Base-by-base conservation (phyloP, 2,113 vertebrate genomes). In the Leucopternis melanops region DNA sequence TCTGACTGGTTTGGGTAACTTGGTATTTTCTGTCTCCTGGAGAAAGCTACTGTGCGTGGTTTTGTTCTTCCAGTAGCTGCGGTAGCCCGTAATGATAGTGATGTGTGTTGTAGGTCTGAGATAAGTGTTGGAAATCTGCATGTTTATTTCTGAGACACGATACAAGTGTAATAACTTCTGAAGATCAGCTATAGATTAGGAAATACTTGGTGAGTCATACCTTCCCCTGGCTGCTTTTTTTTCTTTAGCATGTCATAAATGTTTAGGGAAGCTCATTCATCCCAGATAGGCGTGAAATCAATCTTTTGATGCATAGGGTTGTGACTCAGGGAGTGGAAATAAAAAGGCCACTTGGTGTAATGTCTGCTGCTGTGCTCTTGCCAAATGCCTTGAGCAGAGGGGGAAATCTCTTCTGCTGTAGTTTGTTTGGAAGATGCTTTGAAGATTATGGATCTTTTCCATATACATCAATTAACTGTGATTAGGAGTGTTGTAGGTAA, bases 291-390 rank as follows among this genome's bases (percentile, higher is more conserved):
- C 44, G 47, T 97, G 95, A 95, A 96, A 97, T 96, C 82, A 77
- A 90, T 92, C 93, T 91, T 91, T 93, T 91, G 95, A 88, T 96
- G 87, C 85, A 34, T n/a, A 58, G 81, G 93, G 85, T 34, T 95
- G 96, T 97, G 95, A 96, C 84, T 97, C 82, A 97, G 79, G 92
- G 74, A 92, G 50, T 90, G 86, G 96, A 91, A 96, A 91, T 70
- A 90, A 88, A 94, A 95, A 92, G 92, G 84, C 92, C 47, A 75
- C 77, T 94, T 59, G 55, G 59, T 94, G 90, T 91, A 58, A 92
- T 81, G 83, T 89, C 75, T 86, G 47, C 78, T 91, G 45, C 81
- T 83, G 2, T 57, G 58, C 67, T 95, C 42, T 94, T 97, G 93
- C 94, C 92, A 96, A 83, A 81, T 94, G 74, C 84, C 91, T 88